phyloP scores from a whole-genome alignment of 2,113 vertebrate genomes.

The Ramphastos sulfuratus region DNA sequence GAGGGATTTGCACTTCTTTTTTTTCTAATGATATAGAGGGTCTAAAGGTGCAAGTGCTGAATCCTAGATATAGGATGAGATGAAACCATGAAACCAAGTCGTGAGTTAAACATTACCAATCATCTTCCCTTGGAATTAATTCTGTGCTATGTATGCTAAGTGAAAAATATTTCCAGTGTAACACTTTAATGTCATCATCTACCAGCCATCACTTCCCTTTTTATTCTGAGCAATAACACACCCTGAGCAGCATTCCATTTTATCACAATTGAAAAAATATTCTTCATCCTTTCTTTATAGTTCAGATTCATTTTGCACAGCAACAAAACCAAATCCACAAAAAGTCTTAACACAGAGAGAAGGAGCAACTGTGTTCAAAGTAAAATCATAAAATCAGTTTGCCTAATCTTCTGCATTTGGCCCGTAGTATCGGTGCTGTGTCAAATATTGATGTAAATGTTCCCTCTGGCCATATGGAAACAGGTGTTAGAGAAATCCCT shows the following conservation, averaged over 20 bases:
- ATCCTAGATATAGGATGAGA: not conserved
- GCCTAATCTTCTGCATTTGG: not conserved
- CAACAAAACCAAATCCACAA: not conserved
- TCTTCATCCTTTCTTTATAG: not conserved
- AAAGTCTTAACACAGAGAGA: not conserved
- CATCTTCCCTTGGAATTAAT: not conserved
- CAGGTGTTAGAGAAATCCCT: constrained; percentile 62
- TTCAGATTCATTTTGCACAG: not conserved
- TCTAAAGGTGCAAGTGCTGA: not conserved
- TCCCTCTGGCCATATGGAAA: constrained; percentile 1
- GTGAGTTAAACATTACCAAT: rapidly evolving
- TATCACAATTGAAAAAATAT: not conserved
- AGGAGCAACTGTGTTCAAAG: not conserved
- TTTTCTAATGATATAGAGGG: not conserved
- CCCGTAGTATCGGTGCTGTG: not conserved
- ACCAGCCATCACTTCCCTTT: not conserved
- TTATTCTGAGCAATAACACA: not conserved
- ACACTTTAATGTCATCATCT: not conserved
- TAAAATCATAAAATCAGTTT: constrained; percentile 10
- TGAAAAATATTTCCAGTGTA: not conserved
- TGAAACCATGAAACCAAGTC: not conserved
- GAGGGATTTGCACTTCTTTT: not conserved
- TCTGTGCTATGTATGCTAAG: not conserved
- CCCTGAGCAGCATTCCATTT: not conserved
- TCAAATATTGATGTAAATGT: not conserved